These are phyloP conservation scores for Crypturellus undulatus DNA, from an alignment of 2,113 vertebrate genomes.

Conservation along the genomic window DNA sequence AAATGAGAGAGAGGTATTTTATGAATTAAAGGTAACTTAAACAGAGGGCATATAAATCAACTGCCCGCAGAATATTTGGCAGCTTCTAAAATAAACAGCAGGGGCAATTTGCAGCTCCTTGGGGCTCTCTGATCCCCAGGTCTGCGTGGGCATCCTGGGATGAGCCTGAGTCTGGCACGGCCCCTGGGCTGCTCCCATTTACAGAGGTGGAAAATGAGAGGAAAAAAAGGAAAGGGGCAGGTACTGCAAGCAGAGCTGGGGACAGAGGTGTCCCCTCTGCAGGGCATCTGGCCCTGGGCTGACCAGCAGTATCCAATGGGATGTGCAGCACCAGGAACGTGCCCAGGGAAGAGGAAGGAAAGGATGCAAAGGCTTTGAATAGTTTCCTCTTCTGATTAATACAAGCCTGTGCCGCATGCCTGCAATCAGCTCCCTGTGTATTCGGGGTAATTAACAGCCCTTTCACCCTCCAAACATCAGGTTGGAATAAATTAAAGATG, in stretches of 20 bases:
- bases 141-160: neutral
- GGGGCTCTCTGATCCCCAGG: neutral
- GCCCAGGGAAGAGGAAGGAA: neutral
- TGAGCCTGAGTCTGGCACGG: neutral
- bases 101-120: constrained; percentile 26
- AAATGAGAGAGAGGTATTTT: constrained; percentile 32
- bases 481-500: neutral
- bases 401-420: neutral
- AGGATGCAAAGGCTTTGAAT: neutral
- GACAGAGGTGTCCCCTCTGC: neutral
- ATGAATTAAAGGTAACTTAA: constrained; percentile 30
- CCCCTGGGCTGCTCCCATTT: neutral
- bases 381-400: neutral
- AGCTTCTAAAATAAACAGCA: constrained; percentile 26
- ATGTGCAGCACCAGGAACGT: fast-evolving
- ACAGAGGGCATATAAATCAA: neutral
- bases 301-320: neutral
- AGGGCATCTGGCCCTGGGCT: neutral
- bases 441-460: neutral
- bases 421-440: neutral
- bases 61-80: neutral
- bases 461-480: neutral
- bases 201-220: neutral
- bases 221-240: neutral
- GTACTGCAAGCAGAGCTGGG: too few species aligned